Evolutionary conservation across 2,888 invertebrate species (phyloP).

Genomic region (Dexiosoma caninum): DNA sequence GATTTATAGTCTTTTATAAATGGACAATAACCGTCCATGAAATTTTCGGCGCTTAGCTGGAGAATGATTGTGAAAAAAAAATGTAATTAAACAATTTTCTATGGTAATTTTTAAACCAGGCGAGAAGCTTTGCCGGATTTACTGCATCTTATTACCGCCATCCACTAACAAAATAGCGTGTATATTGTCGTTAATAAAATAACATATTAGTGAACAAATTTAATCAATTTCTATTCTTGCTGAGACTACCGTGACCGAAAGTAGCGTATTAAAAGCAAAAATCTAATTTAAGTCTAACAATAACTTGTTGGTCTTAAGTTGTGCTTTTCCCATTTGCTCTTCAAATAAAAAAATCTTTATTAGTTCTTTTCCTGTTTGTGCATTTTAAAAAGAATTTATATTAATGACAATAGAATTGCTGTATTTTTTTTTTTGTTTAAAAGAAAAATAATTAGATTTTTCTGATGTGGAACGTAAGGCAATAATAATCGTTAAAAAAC

Average conservation of each 20-base stretch:
- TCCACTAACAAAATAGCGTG: no score
- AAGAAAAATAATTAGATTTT: slow-evolving; percentile 53
- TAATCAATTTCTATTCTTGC: no score
- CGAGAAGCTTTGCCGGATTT: no score
- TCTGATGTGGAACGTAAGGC: not conserved
- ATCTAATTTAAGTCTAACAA: not conserved
- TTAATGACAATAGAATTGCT: slow-evolving; percentile 42
- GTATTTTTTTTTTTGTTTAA: slow-evolving; percentile 10
- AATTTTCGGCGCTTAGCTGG: no score
- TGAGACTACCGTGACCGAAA: not conserved
- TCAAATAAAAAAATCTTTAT: not conserved
- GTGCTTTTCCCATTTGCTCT: not conserved
- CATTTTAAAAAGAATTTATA: slow-evolving; percentile 31
- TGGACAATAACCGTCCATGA: no score
- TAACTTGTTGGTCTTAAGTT: slow-evolving; percentile 22
- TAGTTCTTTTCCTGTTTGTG: not conserved
- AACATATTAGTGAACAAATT: no score
- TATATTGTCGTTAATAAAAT: no score
- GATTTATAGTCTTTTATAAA: no score
- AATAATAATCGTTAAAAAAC: not conserved
- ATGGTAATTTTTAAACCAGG: no score
- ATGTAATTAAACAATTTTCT: no score
- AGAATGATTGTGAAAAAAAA: no score
- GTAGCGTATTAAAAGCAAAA: not conserved
- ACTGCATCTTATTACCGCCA: no score